These are phyloP conservation scores for Luperina testacea DNA, from an alignment of 2,888 invertebrate species.

Conservation along the genomic window DNA sequence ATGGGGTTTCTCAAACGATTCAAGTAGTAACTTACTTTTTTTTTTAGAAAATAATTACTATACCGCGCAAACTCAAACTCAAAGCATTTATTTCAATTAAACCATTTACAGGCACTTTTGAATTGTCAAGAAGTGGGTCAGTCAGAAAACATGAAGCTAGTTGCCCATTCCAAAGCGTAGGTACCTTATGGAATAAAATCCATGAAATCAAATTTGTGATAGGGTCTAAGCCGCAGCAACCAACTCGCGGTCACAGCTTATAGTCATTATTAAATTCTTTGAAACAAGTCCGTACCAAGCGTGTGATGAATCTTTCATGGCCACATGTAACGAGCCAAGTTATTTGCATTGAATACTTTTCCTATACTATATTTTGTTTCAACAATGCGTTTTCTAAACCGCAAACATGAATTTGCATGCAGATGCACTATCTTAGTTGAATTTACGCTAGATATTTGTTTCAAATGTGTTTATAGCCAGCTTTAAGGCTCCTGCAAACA, in stretches of 20 bases:
- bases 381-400: constrained; percentile 42
- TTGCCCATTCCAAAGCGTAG: no score
- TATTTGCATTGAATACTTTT: constrained; percentile 46
- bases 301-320: constrained; percentile 54
- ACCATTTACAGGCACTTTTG: no score
- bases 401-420: constrained; percentile 40
- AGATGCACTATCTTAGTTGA: constrained; percentile 21
- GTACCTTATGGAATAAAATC: no score
- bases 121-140: no score
- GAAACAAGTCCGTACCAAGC: constrained; percentile 8
- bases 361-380: constrained; percentile 38
- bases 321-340: constrained; percentile 37
- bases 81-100: no score
- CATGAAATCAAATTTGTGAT: neutral
- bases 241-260: neutral
- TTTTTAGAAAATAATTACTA: no score
- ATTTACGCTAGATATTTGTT: constrained; percentile 14
- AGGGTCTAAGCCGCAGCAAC: neutral
- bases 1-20: no score
- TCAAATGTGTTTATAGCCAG: constrained; percentile 13
- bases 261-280: neutral
- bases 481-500: neutral
- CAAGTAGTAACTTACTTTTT: no score
- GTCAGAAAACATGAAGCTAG: no score
- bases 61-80: no score